These are phyloP conservation scores for Chitala chitala DNA, from an alignment of 2,113 vertebrate genomes.

Conservation along the genomic window DNA sequence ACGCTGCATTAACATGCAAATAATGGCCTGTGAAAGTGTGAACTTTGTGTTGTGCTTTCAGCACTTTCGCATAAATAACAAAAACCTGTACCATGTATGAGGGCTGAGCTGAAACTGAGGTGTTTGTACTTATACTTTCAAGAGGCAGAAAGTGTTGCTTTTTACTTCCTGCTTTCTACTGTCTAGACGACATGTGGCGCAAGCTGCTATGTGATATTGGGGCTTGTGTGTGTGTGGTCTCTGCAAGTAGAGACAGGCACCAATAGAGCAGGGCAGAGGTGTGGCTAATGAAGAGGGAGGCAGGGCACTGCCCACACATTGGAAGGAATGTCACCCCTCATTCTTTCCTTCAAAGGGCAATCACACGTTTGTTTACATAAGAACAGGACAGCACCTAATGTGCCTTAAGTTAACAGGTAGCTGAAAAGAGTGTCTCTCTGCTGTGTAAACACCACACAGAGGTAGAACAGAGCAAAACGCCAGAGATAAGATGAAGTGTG, in stretches of 20 bases:
- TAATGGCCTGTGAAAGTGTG: background rate
- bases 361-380: conserved; percentile 17
- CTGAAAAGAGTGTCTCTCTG: background rate
- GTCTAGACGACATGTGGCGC: too few relatives aligned
- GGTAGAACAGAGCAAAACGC: too few relatives aligned
- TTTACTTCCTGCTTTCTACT: too few relatives aligned
- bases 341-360: background rate
- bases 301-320: background rate
- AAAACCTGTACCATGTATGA: background rate
- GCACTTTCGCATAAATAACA: too few relatives aligned
- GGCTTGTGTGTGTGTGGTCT: background rate
- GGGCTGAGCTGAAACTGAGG: conserved; percentile 27
- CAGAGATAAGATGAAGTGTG: background rate
- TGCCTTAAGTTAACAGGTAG: background rate
- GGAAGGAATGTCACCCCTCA: background rate
- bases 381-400: background rate
- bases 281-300: background rate
- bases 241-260: background rate
- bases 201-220: background rate
- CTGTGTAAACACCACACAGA: background rate
- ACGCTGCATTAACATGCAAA: background rate
- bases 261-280: background rate
- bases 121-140: conserved; percentile 28
- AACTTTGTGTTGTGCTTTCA: background rate
- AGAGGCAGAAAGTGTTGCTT: too few relatives aligned